These are phyloP conservation scores for Heloderma charlesbogerti DNA, from an alignment of 2,113 vertebrate genomes.

Conservation along the genomic window DNA sequence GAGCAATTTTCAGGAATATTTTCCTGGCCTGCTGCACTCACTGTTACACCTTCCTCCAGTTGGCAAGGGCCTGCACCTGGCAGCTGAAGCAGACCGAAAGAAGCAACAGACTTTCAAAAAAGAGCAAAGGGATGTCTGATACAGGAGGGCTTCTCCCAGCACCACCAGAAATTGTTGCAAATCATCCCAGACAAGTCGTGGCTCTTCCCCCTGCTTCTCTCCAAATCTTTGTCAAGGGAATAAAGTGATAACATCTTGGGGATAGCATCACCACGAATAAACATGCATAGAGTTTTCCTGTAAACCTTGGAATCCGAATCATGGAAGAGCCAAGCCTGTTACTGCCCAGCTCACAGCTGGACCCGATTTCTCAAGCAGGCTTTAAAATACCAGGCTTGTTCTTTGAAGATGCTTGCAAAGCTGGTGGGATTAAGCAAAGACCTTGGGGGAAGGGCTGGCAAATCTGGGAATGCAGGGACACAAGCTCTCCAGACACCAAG, in stretches of 20 bases:
- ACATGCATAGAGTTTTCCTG: neutral
- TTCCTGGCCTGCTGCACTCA: slow-evolving; percentile 1
- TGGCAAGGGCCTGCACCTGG: slow-evolving; percentile 1
- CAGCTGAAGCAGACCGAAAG: neutral
- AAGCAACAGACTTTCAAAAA: neutral
- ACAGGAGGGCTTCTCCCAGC: neutral
- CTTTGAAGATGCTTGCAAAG: neutral
- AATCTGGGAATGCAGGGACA: neutral
- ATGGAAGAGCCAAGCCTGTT: neutral
- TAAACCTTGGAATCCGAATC: neutral
- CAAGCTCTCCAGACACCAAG: neutral
- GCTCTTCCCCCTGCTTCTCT: neutral
- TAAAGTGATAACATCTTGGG: no score
- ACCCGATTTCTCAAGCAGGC: neutral
- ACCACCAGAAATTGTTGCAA: neutral
- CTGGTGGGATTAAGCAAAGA: slow-evolving; percentile 4
- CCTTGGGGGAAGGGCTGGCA: slow-evolving; percentile 1
- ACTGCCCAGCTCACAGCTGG: neutral
- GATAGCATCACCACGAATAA: neutral
- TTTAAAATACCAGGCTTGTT: neutral
- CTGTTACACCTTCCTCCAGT: slow-evolving; percentile 15
- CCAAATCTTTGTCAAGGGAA: neutral
- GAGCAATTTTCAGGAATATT: slow-evolving; percentile 27
- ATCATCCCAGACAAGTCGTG: neutral
- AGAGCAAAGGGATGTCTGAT: neutral